Evolutionary conservation across 1,140 invertebrate species (phyloP).

Genomic region (Pantala flavescens): DNA sequence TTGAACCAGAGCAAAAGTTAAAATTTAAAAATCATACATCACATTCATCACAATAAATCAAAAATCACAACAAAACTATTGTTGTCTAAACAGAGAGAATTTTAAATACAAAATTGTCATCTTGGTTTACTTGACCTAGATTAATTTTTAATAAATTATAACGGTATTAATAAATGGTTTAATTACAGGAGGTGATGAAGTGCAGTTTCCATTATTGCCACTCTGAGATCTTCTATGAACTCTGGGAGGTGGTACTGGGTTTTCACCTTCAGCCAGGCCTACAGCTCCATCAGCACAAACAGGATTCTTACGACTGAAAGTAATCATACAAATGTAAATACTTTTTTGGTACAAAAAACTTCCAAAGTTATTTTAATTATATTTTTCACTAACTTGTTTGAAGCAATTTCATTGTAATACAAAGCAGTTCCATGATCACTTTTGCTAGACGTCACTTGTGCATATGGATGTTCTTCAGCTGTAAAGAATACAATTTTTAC

Average conservation of each 20-base stretch:
- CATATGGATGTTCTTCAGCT: conserved; percentile 55
- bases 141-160: too few species aligned
- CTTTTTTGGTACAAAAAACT: conserved; percentile 20
- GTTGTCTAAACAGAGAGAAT: too few species aligned
- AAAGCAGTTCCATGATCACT: conserved; percentile 23
- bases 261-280: conserved; percentile 22
- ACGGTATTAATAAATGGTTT: too few species aligned
- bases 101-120: too few species aligned
- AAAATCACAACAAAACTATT: too few species aligned
- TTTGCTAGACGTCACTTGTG: conserved; percentile 38
- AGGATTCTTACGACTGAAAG: conserved; percentile 26
- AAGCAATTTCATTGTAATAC: conserved; percentile 30
- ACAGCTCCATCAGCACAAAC: conserved; percentile 23
- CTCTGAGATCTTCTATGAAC: background rate
- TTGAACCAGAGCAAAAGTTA: too few species aligned
- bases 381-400: too few species aligned
- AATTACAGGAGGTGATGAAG: background rate
- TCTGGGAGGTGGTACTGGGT: conserved; percentile 33
- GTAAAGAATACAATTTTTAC: conserved; percentile 20
- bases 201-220: background rate
- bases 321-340: conserved; percentile 13
- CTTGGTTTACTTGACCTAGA: too few species aligned
- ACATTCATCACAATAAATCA: too few species aligned
- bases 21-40: too few species aligned
- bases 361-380: too few species aligned